A percentile compares a stretch with the other conserved stretches of the same genome.
Evolutionary conservation across 2,888 invertebrate genomes (phyloP).

Genomic region (Liodrosophila aerea): DNA sequence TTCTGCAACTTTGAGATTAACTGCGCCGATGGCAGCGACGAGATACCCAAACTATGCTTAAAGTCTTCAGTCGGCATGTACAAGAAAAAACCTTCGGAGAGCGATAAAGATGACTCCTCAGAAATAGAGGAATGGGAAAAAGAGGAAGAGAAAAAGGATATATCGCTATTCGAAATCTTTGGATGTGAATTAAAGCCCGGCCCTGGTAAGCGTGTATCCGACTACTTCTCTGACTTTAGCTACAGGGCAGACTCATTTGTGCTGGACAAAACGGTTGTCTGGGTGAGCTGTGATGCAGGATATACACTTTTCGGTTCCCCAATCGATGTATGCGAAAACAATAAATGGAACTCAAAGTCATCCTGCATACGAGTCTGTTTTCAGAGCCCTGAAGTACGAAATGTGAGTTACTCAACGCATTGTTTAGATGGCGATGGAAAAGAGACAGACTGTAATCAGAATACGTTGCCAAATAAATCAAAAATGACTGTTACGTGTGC

Average conservation of each 20-base stretch:
- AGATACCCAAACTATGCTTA: conserved; percentile 17
- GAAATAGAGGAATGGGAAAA: too few relatives aligned
- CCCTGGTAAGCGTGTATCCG: background rate
- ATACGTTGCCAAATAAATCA: conserved; percentile 1
- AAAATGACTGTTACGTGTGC: conserved; percentile 41
- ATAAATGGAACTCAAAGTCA: background rate
- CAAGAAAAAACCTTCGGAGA: too few relatives aligned
- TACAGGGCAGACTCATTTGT: conserved; percentile 15
- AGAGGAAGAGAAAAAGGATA: too few relatives aligned
- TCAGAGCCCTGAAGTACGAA: conserved; percentile 3
- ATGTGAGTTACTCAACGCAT: background rate
- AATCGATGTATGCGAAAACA: conserved; percentile 18
- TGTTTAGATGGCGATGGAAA: too few relatives aligned
- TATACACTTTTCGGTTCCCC: conserved; percentile 1
- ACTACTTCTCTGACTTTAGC: background rate
- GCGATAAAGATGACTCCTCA: too few relatives aligned
- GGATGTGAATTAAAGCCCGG: background rate
- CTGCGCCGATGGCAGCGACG: conserved; percentile 45
- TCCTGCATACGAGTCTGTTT: conserved; percentile 14
- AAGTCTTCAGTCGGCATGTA: too few relatives aligned
- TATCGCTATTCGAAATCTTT: too few relatives aligned
- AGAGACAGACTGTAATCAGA: conserved; percentile 18
- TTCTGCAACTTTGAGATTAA: conserved; percentile 36
- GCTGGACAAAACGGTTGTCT: conserved; percentile 12
- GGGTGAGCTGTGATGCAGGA: conserved; percentile 13